Conservation (phyloP, 2,113 vertebrate species). For the Tupaia tana region DNA sequence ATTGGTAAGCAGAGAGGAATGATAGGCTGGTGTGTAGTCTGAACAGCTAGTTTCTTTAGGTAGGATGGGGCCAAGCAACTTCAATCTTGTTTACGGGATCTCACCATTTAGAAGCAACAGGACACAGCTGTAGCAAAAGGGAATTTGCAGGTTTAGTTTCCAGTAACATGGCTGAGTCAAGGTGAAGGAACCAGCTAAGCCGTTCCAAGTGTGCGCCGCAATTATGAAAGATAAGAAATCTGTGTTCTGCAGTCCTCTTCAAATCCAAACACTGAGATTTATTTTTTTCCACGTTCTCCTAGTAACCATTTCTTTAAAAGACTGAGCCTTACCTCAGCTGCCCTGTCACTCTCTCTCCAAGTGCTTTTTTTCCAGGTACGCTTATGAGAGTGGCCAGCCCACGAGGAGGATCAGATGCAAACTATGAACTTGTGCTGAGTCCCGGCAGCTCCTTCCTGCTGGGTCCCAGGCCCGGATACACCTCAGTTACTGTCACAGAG, state of each 20-base stretch:
- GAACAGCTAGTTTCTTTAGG: not conserved
- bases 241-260: not conserved
- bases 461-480: not conserved
- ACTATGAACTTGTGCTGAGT: constrained; percentile 5
- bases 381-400: not conserved
- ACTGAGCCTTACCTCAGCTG: not conserved
- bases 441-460: not conserved
- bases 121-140: not conserved
- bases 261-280: not conserved
- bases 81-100: not conserved
- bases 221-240: not conserved
- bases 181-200: not conserved
- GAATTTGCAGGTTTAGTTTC: not conserved
- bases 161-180: not conserved
- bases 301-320: not conserved
- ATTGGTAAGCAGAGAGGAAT: not conserved
- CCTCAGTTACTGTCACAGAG: not conserved
- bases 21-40: not conserved
- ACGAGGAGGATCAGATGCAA: not conserved
- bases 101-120: not conserved
- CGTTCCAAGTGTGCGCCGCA: not conserved
- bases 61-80: not conserved
- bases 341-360: not conserved
- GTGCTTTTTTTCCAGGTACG: not conserved
- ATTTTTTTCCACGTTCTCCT: not conserved